These are phyloP conservation scores for Mesitornis unicolor DNA, from an alignment of 2,113 vertebrate species.

Conservation along the genomic window DNA sequence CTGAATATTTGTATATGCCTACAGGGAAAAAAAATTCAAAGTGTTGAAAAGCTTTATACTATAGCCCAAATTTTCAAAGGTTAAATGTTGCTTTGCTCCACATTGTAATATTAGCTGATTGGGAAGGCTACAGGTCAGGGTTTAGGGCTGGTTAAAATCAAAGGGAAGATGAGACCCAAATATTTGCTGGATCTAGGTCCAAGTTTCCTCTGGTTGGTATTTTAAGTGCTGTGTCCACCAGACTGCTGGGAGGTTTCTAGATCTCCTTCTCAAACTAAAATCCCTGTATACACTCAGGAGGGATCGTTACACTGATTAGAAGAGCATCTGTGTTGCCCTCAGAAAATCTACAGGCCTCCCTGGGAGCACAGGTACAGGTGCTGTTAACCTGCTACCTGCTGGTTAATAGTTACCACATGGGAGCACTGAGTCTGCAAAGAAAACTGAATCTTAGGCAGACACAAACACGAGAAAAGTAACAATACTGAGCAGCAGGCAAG, in stretches of 20 bases:
- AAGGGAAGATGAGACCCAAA: background rate
- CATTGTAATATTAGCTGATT: slow-evolving; percentile 9
- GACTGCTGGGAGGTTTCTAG: background rate
- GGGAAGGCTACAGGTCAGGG: slow-evolving; percentile 46
- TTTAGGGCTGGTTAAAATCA: slow-evolving; percentile 14
- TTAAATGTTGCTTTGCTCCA: slow-evolving; percentile 43
- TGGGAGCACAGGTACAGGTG: background rate
- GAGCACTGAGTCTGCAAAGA: background rate
- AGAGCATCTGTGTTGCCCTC: background rate
- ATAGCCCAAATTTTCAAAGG: slow-evolving; percentile 52
- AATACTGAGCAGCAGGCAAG: background rate
- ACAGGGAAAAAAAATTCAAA: slow-evolving; percentile 41
- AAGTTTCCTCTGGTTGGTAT: background rate
- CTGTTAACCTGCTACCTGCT: background rate
- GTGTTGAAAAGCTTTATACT: slow-evolving; percentile 47
- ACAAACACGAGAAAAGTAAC: background rate
- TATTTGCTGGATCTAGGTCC: background rate
- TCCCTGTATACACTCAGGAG: background rate
- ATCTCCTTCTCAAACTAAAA: background rate
- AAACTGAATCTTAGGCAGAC: background rate
- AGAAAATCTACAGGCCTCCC: background rate
- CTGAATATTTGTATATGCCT: slow-evolving; percentile 79
- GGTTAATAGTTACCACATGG: background rate
- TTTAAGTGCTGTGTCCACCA: background rate
- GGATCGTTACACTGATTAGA: background rate